These are phyloP conservation scores for Synergus umbraculus DNA, from an alignment of 2,888 invertebrate genomes.

Conservation along the genomic window DNA sequence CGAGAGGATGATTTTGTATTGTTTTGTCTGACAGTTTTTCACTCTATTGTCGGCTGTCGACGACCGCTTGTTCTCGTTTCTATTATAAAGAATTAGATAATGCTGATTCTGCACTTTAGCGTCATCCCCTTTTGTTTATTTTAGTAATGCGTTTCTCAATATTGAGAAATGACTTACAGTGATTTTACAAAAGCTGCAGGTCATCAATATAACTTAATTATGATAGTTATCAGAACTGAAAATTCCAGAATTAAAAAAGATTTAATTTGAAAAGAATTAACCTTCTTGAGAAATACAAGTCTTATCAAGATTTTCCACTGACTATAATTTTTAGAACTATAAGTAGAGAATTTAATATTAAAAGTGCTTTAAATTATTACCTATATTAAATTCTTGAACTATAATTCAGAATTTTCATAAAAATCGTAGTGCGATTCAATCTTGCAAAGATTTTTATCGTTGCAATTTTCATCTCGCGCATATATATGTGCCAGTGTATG, in stretches of 20 bases:
- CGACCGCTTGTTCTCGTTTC: conserved; percentile 1
- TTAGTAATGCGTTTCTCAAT: not conserved
- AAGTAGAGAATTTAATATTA: no score
- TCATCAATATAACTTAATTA: not conserved
- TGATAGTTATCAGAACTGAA: no score
- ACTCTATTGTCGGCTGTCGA: conserved; percentile 26
- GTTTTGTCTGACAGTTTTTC: conserved; percentile 52
- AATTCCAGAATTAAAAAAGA: no score
- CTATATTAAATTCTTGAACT: not conserved
- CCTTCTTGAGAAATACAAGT: no score
- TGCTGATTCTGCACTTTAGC: conserved; percentile 22
- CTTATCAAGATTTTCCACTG: no score
- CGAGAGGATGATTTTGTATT: conserved; percentile 53
- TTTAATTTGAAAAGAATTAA: no score
- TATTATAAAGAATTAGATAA: conserved; percentile 13
- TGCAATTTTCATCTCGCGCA: not conserved
- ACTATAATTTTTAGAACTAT: no score
- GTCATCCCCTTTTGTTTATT: conserved; percentile 10
- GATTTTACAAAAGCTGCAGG: not conserved
- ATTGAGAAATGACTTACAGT: not conserved
- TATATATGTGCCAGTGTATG: conserved; percentile 7
- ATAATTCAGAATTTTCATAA: not conserved
- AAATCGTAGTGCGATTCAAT: not conserved
- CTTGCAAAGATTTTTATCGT: conserved; percentile 6
- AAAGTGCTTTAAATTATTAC: no score